Conservation (phyloP, 2,113 vertebrate species). For the Vombatus ursinus region DNA sequence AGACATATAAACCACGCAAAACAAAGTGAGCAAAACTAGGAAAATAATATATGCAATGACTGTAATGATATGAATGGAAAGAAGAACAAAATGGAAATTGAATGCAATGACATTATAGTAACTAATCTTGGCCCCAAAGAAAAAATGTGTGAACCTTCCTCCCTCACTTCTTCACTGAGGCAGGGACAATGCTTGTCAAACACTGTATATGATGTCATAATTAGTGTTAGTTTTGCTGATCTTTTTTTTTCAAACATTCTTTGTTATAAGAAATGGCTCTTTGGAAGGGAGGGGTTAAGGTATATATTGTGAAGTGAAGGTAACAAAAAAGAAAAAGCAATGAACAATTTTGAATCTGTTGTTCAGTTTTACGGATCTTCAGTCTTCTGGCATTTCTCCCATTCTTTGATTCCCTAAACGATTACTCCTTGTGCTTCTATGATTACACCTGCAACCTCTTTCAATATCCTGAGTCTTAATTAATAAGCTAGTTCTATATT, state of each 20-base stretch:
- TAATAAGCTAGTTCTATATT: not conserved
- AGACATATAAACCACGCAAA: conserved; percentile 45
- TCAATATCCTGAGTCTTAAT: not conserved
- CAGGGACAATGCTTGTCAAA: not conserved
- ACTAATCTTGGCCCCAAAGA: not conserved
- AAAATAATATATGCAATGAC: conserved; percentile 21
- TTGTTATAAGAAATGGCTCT: not conserved
- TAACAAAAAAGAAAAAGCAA: not conserved
- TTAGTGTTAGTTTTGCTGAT: not conserved
- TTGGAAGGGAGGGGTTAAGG: not conserved
- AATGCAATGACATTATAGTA: not conserved
- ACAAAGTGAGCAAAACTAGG: conserved; percentile 18
- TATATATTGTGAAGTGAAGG: not conserved
- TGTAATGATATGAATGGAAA: conserved; percentile 29
- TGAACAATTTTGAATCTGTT: not conserved
- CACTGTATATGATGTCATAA: not conserved
- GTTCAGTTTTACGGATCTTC: not conserved
- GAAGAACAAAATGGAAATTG: not conserved
- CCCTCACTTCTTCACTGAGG: not conserved
- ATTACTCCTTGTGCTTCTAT: not conserved
- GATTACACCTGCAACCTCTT: not conserved
- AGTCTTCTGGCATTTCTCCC: not conserved
- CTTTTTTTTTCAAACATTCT: not conserved
- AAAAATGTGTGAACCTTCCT: not conserved
- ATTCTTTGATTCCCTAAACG: not conserved